These are phyloP conservation scores for Daubentonia madagascariensis DNA, from an alignment of 2,113 vertebrate genomes.

Conservation along the genomic window DNA sequence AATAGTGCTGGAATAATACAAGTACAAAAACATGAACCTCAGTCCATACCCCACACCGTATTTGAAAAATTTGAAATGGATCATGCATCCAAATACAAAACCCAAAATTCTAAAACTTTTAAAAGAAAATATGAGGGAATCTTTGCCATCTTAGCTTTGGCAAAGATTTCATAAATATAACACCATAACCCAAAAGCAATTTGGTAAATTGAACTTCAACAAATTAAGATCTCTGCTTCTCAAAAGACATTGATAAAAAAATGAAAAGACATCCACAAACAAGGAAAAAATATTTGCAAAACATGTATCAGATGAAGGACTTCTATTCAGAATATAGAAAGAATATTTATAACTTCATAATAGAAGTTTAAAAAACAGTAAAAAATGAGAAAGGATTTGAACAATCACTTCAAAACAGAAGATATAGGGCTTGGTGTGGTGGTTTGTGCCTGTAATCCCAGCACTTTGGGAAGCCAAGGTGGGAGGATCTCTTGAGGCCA, in stretches of 20 bases:
- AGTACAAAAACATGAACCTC: not conserved
- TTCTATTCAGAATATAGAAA: not conserved
- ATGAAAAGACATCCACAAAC: not conserved
- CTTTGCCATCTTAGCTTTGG: not conserved
- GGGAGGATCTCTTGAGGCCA: no score
- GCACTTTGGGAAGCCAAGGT: no score
- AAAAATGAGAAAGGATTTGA: not conserved
- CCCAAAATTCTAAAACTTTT: not conserved
- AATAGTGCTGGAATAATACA: not conserved
- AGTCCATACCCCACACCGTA: not conserved
- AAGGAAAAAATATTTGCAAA: not conserved
- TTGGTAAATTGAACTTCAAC: not conserved
- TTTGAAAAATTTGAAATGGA: not conserved
- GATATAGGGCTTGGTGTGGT: not conserved
- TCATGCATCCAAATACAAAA: not conserved
- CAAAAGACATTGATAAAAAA: not conserved
- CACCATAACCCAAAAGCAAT: not conserved
- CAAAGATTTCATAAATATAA: not conserved
- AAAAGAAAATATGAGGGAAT: not conserved
- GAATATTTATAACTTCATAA: not conserved
- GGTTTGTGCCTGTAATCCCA: no score
- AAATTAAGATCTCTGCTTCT: slow-evolving; percentile 14
- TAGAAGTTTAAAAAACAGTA: not conserved
- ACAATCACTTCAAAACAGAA: not conserved
- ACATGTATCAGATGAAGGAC: not conserved